Evolutionary conservation across 2,797 vertebrate species (phyloP).

Genomic region (Neopelma chrysocephalum): DNA sequence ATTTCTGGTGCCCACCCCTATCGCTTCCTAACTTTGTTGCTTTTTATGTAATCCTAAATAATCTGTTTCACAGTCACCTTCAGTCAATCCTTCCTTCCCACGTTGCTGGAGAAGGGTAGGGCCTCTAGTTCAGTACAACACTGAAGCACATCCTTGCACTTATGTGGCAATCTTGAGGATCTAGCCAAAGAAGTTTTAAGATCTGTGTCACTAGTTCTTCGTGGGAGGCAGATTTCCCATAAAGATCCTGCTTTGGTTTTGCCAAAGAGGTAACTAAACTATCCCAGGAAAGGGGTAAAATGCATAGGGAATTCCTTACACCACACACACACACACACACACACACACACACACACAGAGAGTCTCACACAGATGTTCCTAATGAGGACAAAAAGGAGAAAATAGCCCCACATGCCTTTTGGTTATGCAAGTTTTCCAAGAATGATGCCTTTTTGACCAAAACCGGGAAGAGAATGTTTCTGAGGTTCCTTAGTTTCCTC

Average conservation of each 20-base stretch:
- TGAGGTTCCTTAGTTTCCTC: conserved; percentile 14
- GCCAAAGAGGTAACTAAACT: neutral
- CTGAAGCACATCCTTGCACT: neutral
- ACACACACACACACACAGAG: rapidly evolving
- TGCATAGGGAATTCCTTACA: neutral
- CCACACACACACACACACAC: neutral
- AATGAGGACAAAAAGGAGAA: neutral
- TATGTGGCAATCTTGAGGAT: neutral
- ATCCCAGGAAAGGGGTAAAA: neutral
- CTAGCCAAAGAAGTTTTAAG: neutral
- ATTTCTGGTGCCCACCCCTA: neutral
- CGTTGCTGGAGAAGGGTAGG: neutral
- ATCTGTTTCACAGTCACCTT: neutral
- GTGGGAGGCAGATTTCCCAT: neutral
- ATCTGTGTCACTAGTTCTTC: neutral
- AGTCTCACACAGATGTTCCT: neutral
- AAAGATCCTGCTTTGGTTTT: neutral
- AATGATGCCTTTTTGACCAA: neutral
- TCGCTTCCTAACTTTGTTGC: neutral
- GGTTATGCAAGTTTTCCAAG: neutral
- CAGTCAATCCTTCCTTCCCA: neutral
- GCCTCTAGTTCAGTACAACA: neutral
- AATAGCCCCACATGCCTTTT: neutral
- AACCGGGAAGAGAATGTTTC: neutral
- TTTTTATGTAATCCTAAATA: neutral